phyloP scores from a whole-genome alignment of 2,888 invertebrate species.

The Diplolepis rosae region DNA sequence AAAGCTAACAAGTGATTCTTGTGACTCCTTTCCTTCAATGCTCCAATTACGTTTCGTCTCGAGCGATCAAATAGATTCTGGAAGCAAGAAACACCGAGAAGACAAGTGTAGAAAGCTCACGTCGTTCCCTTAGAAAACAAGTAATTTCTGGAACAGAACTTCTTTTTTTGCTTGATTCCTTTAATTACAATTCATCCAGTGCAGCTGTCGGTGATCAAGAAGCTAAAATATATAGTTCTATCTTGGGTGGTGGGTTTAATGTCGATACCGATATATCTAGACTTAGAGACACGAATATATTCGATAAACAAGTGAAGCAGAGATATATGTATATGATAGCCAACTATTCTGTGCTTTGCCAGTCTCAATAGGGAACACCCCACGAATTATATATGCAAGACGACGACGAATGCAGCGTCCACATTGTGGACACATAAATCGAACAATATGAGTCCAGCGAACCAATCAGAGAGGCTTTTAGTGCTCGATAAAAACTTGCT shows the following conservation, averaged over 20 bases:
- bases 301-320: conserved; percentile 21
- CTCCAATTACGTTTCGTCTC: conserved; percentile 28
- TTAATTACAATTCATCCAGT: conserved; percentile 22
- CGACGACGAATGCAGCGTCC: conserved; percentile 42
- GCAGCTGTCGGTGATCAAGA: conserved; percentile 20
- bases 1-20: conserved; percentile 30
- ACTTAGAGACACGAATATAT: background rate
- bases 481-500: conserved; percentile 46
- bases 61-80: conserved; percentile 28
- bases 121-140: conserved; percentile 19
- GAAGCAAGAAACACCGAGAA: conserved; percentile 22
- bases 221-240: conserved; percentile 26
- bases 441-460: conserved; percentile 46
- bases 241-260: conserved; percentile 6
- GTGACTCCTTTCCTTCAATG: conserved; percentile 22
- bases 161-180: background rate
- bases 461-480: conserved; percentile 48
- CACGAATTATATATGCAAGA: conserved; percentile 43
- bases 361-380: conserved; percentile 39
- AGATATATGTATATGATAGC: background rate
- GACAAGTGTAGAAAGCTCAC: conserved; percentile 30
- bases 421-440: conserved; percentile 45
- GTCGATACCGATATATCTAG: conserved; percentile 3
- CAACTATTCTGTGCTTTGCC: background rate
- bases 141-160: conserved; percentile 19